These are phyloP conservation scores for Apamea epomidion DNA, from an alignment of 2,888 invertebrate species.

Conservation along the genomic window DNA sequence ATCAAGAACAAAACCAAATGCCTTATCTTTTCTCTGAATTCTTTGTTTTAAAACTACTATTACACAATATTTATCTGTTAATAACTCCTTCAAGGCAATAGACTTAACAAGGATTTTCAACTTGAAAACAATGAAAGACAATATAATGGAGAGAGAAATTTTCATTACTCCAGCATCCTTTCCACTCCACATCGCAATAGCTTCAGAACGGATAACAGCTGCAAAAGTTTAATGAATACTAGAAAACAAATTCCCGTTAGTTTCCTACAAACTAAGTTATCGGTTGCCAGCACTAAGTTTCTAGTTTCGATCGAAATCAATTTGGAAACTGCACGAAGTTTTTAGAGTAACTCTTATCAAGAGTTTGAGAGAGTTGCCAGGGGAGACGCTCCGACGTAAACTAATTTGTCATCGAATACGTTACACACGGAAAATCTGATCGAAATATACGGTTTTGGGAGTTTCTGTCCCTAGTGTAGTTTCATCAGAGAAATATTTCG, in stretches of 20 bases:
- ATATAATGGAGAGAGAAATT: slow-evolving; percentile 43
- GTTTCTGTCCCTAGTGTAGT: slow-evolving; percentile 4
- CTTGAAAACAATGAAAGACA: slow-evolving; percentile 41
- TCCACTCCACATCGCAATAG: slow-evolving; percentile 48
- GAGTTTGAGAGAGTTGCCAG: slow-evolving; percentile 55
- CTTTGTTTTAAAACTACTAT: slow-evolving; percentile 2
- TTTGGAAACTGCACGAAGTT: slow-evolving; percentile 78
- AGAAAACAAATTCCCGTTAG: slow-evolving; percentile 69
- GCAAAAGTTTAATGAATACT: slow-evolving; percentile 69
- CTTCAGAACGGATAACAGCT: slow-evolving; percentile 51
- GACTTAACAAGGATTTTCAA: slow-evolving; percentile 25
- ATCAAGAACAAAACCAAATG: neutral
- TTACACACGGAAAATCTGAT: slow-evolving; percentile 58
- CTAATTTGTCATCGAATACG: slow-evolving; percentile 66
- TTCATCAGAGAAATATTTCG: slow-evolving; percentile 3
- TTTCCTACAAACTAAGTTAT: slow-evolving; percentile 75
- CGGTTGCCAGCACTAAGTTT: slow-evolving; percentile 71
- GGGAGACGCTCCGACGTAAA: slow-evolving; percentile 55
- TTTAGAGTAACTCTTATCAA: slow-evolving; percentile 70
- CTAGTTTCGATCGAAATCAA: slow-evolving; percentile 81
- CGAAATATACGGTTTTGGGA: slow-evolving; percentile 25
- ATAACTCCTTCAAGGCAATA: slow-evolving; percentile 28
- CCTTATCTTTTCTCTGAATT: slow-evolving; percentile 1
- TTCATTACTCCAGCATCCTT: slow-evolving; percentile 48
- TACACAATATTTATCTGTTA: slow-evolving; percentile 28